Base-by-base conservation (phyloP, 1,140 invertebrate genomes). In the Drosophila ogumai region DNA sequence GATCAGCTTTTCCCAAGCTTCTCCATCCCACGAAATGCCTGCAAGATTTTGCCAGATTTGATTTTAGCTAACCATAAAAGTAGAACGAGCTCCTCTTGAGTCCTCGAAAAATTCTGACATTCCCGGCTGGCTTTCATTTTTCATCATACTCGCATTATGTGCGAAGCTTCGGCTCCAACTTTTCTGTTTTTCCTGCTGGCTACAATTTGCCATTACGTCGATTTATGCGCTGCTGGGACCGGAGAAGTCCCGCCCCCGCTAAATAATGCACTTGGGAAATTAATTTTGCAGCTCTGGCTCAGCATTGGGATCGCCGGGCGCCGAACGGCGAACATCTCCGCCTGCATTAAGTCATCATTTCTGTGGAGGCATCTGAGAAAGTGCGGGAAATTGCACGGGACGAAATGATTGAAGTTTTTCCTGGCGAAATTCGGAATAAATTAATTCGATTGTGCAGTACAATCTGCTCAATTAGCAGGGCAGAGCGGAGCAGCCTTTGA, bases 201-300 rank as follows among this genome's bases (percentile, higher is more conserved):
- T 66, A 73, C 79, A 79, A 79, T 75, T 86, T 78, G 72, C 77
- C 76, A 84, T 66, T 75, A 64, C 64, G 52, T 67, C 64, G 59
- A 86, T 84, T 77, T 73, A 85, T 81, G 77, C 56, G 56, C 72
- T 67, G 40, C 34, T 55, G 58, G 74, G 47, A 76, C 59, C 59
- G 32, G 58, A 43, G 36, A 43, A 55, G 13, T 56, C 52, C 66
- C 54, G 15, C 52, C 43, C 52, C 57, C 52, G 44, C 61, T 47
- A 73, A 72, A 87, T 79, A 86, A 87, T 86, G 79, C 84, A 88
- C 84, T 74, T 71, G 84, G 84, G 84, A 87, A 87, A 87, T 87
- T 82, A 87, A 74, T 80, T 69, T 79, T 77, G 41, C 66, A 75
- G 38, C 55, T 60, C 46, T 36, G 67, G 46, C 50, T 55, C 25